Evolutionary conservation across 2,888 invertebrate species (phyloP), one percentile per base, ranked within the genome.

Genomic region (Megalurothrips usitatus): DNA sequence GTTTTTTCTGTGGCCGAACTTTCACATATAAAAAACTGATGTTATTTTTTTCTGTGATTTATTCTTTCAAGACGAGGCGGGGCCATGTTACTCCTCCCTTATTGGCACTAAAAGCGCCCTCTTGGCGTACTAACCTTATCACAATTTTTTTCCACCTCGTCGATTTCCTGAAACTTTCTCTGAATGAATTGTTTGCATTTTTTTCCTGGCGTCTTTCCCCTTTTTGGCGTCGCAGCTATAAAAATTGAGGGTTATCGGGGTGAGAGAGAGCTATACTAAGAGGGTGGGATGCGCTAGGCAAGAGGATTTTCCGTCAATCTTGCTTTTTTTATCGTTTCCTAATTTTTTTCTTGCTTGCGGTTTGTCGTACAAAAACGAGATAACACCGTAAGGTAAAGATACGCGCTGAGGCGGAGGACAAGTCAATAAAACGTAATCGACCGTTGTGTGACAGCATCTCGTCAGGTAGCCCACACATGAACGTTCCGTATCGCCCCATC

Each of bases 141-240:
- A 75, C 68, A 75, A 75, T 26, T 75, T 75, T 75, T 58, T 75
- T 75, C 68, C 68, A 75, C 26, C 26, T 75, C 68, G 23, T 12
- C 26, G 68, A 75, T 75, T 75, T 23, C 68, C 26, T 12, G 26
- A 75, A 75, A 75, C 68, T 75, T 75, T 75, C 68, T 75, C 68
- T 26, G 68, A n/a, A 68, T 68, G 68, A 75, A 75, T 23, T 75
- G 68, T 75, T 75, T 75, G 68, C 68, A n/a, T 75, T 75, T 75
- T 75, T 75, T 75, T 75, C 23, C 12, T 75, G 26, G 8, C 68
- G 9, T 43, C 26, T 58, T 0, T 58, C 58, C 68, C n/a, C 11
- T 23, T 17, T 75, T 75, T 75, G 23, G 12, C 9, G 68, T 26
- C 68, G 23, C 26, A 12, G 68, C 68, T 26, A 75, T 75, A 75